A percentile compares a stretch with the other conserved stretches of the same genome.
Evolutionary conservation across 1,140 invertebrate species (phyloP).

Genomic region (Drosophila sucinea): DNA sequence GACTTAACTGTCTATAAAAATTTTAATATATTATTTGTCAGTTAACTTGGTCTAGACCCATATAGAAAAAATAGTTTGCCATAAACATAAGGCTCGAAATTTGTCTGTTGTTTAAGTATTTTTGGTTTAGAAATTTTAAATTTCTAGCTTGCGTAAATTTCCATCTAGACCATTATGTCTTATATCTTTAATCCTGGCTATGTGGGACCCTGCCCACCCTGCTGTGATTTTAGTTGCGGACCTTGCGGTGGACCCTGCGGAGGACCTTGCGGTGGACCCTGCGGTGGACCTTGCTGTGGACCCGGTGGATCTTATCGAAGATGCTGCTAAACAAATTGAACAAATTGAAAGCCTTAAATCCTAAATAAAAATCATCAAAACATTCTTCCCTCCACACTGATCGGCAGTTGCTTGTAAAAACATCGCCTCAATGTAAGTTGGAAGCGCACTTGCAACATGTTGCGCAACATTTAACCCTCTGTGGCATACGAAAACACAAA

Average conservation of each 20-base stretch:
- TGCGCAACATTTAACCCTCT: slow-evolving; percentile 19
- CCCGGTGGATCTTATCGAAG: neutral
- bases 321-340: neutral
- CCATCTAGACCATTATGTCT: neutral
- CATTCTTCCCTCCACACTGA: neutral
- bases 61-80: slow-evolving; percentile 1
- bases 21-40: neutral
- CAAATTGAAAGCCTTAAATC: neutral
- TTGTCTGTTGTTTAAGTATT: slow-evolving; percentile 9
- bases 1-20: slow-evolving; percentile 37
- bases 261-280: slow-evolving; percentile 1
- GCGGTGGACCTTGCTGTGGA: slow-evolving; percentile 1
- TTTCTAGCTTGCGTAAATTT: neutral
- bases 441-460: slow-evolving; percentile 36
- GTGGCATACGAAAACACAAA: slow-evolving; percentile 19
- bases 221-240: neutral
- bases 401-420: slow-evolving; percentile 31
- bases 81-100: neutral
- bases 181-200: slow-evolving; percentile 26
- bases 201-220: slow-evolving; percentile 11
- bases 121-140: neutral
- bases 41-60: neutral
- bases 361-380: slow-evolving; percentile 14
- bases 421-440: slow-evolving; percentile 50
- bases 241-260: slow-evolving; percentile 8